phyloP scores from a whole-genome alignment of 37 sponge, comb jelly and placozoan genomes.

The Bolinopsis microptera region DNA sequence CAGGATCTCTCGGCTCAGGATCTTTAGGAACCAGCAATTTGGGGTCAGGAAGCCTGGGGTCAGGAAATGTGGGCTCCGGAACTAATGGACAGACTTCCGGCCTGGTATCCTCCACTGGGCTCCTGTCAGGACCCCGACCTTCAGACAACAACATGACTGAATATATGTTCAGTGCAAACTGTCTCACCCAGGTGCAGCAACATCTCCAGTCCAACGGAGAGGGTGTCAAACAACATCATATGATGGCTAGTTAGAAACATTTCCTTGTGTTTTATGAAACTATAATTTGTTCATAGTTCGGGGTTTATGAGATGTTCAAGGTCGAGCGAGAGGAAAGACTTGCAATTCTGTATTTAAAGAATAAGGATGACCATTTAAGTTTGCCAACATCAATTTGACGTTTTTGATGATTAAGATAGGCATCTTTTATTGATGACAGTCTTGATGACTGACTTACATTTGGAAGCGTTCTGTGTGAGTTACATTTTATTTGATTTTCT shows the following conservation, averaged over 20 bases:
- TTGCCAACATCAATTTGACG: too few relatives aligned
- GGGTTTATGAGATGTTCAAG: too few relatives aligned
- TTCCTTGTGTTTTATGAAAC: neutral
- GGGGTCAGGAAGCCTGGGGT: neutral
- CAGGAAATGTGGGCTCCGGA: neutral
- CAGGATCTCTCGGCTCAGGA: neutral
- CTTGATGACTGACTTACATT: neutral
- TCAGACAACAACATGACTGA: neutral
- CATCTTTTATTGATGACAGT: neutral
- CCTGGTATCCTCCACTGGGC: neutral
- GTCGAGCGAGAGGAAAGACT: too few relatives aligned
- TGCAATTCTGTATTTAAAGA: too few relatives aligned
- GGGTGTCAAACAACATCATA: neutral
- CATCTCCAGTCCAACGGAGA: neutral
- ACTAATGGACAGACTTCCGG: neutral
- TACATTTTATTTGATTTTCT: neutral
- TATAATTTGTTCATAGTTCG: neutral
- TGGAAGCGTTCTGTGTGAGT: neutral
- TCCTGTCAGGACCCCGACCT: neutral
- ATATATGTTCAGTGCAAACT: slow-evolving; percentile 60
- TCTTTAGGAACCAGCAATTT: too few relatives aligned
- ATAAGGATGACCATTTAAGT: too few relatives aligned
- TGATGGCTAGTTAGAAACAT: neutral
- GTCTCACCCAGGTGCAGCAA: neutral
- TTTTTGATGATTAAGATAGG: too few relatives aligned